Evolutionary conservation across 2,113 vertebrate genomes (phyloP), one percentile per base, ranked within the genome.

Genomic region (Trachemys scripta): DNA sequence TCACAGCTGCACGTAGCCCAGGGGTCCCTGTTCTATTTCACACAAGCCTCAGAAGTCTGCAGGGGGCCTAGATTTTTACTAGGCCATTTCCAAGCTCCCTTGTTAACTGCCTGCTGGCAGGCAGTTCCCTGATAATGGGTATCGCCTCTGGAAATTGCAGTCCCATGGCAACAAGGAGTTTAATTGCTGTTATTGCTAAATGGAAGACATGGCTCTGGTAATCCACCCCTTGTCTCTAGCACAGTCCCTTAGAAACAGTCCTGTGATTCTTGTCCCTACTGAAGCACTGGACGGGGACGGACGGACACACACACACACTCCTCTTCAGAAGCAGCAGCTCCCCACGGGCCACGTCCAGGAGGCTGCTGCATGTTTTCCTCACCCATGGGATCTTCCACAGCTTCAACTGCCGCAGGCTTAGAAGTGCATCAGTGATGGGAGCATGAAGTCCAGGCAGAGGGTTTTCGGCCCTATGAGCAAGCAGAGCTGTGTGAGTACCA

Each of bases 101-200:
- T 88, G 93, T 97, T 97, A 97, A 80, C 82, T 93, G 89, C 96
- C 93, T 83, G 94, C 93, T 85, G 90, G 95, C 96, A 97, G 93
- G 92, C 95, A 59, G 90, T 25, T 78, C 87, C 51, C 88, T 47
- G 8, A 89, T 93, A 92, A 96, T 93, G 96, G 95, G 82, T 80
- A 85, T 98, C 4, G 3, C 96, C 96, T 90, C 93, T 91, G 96
- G 94, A 96, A 95, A 88, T 82, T 87, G 88, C 93, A 95, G 95
- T 92, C 97, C 96, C 96, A 96, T 96, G 57, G 97, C 96, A 98
- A 97, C 97, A 96, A 93, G 95, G 92, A 91, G 76, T 96, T 96
- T 96, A 95, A 90, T 93, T 92, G 96, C 82, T 79, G 62, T 96
- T 97, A 95, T 90, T 90, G 51, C 91, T 95, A 85, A 96, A 93